Evolutionary conservation across 1,140 invertebrate species (phyloP), one percentile per base, ranked within the genome.

Genomic region (Drosophila auraria): DNA sequence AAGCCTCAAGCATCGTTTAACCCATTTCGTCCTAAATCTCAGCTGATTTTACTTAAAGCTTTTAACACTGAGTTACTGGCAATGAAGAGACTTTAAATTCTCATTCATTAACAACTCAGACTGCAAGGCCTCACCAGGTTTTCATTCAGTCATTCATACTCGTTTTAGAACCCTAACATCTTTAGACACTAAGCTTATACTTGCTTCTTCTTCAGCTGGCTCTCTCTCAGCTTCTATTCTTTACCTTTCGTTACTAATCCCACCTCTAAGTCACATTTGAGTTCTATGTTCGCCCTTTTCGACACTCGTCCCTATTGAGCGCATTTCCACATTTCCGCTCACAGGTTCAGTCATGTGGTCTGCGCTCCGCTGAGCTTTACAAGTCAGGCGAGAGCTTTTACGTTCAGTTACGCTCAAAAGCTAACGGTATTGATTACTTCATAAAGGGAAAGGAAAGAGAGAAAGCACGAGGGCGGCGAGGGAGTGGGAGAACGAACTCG

Each of bases 381-480:
- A 82, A 81, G 82, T 81, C 83, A 78, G 56, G 64, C 82, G 49
- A 83, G 71, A 84, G 82, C 82, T 86, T 86, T 86, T 87, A 86
- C 82, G 83, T 75, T 74, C 47, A 51, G 75, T 79, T 87, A 87
- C 83, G 79, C 82, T 87, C 83, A 82, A 86, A 86, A 86, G 82
- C 83, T 80, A 53, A n/a, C 23, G 53, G 49, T 84, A 84, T 84
- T 86, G 82, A 84, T 84, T 84, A 69, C 63, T 71, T 62, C 30
- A 61, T 40, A 57, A 38, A 15, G 12, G 36, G 14, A 17, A n/a
- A 1, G 12, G 12, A 45, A 5, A 25, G 12, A 8, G 50, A 25
- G 14, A 8, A 14, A 25, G n/a, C 0, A 23, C 40, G 7, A 9
- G 33, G 1, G 62, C 7, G 27, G 27, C 27, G 27, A 27, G 25